Percentiles rank a stretch among this genome's conserved stretches.
Evolutionary conservation across 2,113 vertebrate genomes (phyloP).

Genomic region (Trogon melanurus): DNA sequence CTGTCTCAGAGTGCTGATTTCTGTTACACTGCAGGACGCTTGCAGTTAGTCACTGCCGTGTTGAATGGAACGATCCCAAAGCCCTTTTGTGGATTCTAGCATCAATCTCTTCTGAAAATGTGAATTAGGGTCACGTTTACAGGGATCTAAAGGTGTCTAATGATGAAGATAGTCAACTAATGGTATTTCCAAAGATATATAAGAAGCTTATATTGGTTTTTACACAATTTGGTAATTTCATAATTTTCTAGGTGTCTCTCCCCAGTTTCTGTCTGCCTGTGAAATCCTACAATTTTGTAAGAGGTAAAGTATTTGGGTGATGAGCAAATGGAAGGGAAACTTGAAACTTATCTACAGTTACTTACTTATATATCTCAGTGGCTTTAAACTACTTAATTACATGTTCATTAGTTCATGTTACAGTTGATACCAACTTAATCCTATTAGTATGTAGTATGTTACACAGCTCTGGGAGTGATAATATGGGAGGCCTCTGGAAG

Average conservation of each 20-base stretch:
- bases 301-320: background rate
- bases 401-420: constrained; percentile 66
- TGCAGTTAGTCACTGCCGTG: background rate
- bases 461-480: constrained; percentile 30
- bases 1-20: background rate
- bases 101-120: background rate
- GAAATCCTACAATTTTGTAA: background rate
- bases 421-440: constrained; percentile 53
- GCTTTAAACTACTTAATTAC: constrained; percentile 52
- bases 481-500: background rate
- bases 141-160: background rate
- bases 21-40: background rate
- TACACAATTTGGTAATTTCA: background rate
- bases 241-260: background rate
- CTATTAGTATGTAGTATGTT: constrained; percentile 17
- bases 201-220: background rate
- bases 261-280: background rate
- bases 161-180: background rate
- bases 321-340: constrained; percentile 7
- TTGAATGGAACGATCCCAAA: background rate
- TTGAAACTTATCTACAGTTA: background rate
- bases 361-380: background rate
- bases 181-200: background rate
- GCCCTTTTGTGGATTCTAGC: background rate
- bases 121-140: background rate